Conservation (phyloP, 2,888 invertebrate species). For the Rambutsinella grinnellia region DNA sequence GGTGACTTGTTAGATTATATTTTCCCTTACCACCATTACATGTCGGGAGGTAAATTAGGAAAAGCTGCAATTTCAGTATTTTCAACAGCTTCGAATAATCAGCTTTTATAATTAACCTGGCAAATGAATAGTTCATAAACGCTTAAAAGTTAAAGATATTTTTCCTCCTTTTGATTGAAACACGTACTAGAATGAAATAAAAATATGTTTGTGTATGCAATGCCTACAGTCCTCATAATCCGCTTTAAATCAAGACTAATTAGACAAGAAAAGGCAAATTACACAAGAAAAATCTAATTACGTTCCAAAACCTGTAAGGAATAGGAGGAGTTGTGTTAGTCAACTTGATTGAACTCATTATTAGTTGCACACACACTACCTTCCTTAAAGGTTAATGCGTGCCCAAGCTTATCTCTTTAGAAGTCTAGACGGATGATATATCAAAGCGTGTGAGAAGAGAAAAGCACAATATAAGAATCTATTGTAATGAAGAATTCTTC, state of each 20-base stretch:
- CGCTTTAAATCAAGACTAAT: conserved; percentile 46
- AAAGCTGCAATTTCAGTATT: conserved; percentile 19
- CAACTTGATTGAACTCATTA: background rate
- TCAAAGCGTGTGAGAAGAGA: too few species aligned
- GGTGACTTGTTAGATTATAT: too few species aligned
- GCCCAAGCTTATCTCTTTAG: too few species aligned
- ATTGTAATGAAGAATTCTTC: background rate
- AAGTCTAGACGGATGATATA: too few species aligned
- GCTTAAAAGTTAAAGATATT: too few species aligned
- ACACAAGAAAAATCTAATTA: conserved; percentile 44
- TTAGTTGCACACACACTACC: background rate
- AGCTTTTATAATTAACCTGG: conserved; percentile 18
- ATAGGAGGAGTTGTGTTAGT: conserved; percentile 12
- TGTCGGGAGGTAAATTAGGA: too few species aligned
- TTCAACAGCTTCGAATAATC: conserved; percentile 16
- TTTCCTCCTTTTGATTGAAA: too few species aligned
- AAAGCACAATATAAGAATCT: too few species aligned
- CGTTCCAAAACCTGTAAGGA: conserved; percentile 31
- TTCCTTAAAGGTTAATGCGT: too few species aligned
- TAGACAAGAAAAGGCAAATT: conserved; percentile 40
- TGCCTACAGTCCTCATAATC: conserved; percentile 16
- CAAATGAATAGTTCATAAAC: conserved; percentile 16
- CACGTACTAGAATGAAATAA: too few species aligned
- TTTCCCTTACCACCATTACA: too few species aligned
- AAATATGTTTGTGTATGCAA: too few species aligned